Evolutionary conservation across 1,140 invertebrate species (phyloP).

Genomic region (Chrysopa pallens): DNA sequence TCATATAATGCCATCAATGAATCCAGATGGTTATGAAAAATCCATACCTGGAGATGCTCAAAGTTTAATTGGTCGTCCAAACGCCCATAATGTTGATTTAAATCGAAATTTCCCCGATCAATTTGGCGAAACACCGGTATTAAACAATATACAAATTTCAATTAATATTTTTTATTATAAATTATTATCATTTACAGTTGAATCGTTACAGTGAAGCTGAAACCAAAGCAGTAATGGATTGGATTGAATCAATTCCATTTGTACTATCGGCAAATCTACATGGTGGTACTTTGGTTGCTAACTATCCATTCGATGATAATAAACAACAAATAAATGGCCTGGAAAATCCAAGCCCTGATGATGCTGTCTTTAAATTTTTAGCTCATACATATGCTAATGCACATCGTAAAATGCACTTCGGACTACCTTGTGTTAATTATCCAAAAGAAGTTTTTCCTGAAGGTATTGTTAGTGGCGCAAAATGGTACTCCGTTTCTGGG

Average conservation of each 20-base stretch:
- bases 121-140: constrained; percentile 44
- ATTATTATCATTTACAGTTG: constrained; percentile 23
- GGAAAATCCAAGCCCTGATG: constrained; percentile 57
- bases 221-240: constrained; percentile 79
- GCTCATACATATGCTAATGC: constrained; percentile 66
- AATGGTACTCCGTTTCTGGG: constrained; percentile 75
- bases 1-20: constrained; percentile 91
- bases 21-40: constrained; percentile 91
- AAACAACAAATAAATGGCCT: constrained; percentile 10
- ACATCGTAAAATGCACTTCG: constrained; percentile 67
- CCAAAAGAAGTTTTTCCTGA: constrained; percentile 50
- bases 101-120: constrained; percentile 97
- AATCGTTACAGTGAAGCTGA: constrained; percentile 60
- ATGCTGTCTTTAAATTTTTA: constrained; percentile 65
- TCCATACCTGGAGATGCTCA: constrained; percentile 48
- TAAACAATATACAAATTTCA: constrained; percentile 4
- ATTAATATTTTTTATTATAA: constrained; percentile 1
- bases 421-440: constrained; percentile 42
- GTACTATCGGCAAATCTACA: constrained; percentile 94
- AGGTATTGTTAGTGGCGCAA: constrained; percentile 84
- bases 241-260: constrained; percentile 74
- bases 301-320: constrained; percentile 83
- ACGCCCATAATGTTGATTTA: constrained; percentile 72
- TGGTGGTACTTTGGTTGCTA: constrained; percentile 83
- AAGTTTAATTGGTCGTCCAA: constrained; percentile 51